Evolutionary conservation across 2,888 invertebrate genomes (phyloP).

Genomic region (Cacoxenus indagator): DNA sequence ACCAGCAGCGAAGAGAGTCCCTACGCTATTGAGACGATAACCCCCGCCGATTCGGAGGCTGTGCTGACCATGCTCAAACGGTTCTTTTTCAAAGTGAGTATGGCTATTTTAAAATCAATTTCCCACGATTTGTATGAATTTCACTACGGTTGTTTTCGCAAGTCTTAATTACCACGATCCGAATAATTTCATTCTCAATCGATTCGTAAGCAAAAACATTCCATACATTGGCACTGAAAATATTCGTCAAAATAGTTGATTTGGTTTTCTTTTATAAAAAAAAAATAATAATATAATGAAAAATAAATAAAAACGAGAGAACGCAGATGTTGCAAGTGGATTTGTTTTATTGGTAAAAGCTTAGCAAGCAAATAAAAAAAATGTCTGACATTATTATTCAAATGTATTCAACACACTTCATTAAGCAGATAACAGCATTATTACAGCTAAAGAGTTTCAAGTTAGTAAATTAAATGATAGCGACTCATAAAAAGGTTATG

Average conservation of each 20-base stretch:
- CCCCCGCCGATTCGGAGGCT: conserved; percentile 72
- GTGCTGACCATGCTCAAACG: conserved; percentile 74
- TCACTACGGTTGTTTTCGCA: neutral
- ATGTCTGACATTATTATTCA: no score
- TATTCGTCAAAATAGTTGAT: neutral
- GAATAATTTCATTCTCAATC: neutral
- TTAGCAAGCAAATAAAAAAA: no score
- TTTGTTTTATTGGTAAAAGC: no score
- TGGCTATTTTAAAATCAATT: conserved; percentile 13
- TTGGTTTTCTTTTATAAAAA: no score
- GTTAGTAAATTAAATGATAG: no score
- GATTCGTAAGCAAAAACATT: neutral
- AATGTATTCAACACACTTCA: no score
- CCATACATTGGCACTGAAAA: neutral
- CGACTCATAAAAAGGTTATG: no score
- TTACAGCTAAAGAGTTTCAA: no score
- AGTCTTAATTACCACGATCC: neutral
- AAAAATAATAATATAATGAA: no score
- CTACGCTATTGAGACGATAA: conserved; percentile 69
- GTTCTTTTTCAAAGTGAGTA: conserved; percentile 74
- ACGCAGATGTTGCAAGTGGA: no score
- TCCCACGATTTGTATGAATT: neutral
- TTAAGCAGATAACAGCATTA: no score
- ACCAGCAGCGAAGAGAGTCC: conserved; percentile 46
- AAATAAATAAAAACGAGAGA: no score